Base-by-base conservation (phyloP, 2,888 invertebrate genomes). In the Eupsilia transversa region DNA sequence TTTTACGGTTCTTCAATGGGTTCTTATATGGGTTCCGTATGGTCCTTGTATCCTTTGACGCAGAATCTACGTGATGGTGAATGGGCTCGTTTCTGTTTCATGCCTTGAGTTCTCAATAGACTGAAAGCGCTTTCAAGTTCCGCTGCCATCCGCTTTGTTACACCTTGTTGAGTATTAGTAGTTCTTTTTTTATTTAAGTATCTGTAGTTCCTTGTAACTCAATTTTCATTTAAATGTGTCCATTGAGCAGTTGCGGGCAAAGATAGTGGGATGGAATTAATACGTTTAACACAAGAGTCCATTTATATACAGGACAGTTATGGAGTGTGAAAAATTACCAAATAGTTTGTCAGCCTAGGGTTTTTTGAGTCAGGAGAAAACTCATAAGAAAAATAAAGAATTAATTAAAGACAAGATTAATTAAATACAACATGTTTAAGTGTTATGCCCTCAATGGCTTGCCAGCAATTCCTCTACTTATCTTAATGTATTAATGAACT, bases 71-170 rank as follows among this genome's bases (percentile, higher is more conserved):
- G 95, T 96, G 96, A 81, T 90, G 79, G 71, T 95, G 90, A 95
- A 95, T 94, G 90, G 93, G 82, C 84, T 87, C 93, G 93, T 95
- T 95, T 94, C 94, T 94, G 93, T 95, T 95, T 94, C 94, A 95
- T 93, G 95, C 91, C 92, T 90, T 87, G 88, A 87, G 87, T 84
- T 86, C 82, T 93, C 93, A 94, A 94, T 93, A 88, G 94, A 82
- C 90, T 90, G 90, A 89, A 91, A 88, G 88, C 82, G 74, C 81
- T 83, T 88, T 86, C 69, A 78, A 83, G 76, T 83, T 85, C 74
- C 82, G 83, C 85, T 84, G 83, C 79, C 69, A 72, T 63, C 59
- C 54, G 64, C 71, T 80, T 86, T 78, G 79, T 77, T 63, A 54
- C 72, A 66, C n/a, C 72, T 83, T 27, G 67, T 82, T 54, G 85